Conservation (phyloP, 2,797 vertebrate species). For the Centroberyx gerrardi region DNA sequence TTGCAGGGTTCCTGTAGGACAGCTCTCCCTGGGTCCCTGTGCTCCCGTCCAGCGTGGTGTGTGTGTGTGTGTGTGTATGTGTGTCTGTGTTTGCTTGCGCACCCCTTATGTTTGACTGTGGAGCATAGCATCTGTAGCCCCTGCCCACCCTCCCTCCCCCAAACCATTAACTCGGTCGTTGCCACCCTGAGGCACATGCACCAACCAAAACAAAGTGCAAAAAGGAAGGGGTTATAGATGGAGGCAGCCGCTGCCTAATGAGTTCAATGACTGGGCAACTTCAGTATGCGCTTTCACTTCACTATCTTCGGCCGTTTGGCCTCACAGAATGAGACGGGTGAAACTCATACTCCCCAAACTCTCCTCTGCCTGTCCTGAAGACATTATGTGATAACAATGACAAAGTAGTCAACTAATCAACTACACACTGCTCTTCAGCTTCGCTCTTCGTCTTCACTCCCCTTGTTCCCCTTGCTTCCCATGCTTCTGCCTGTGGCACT, state of each 20-base stretch:
- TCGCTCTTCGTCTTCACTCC: background rate
- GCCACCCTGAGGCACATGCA: constrained; percentile 72
- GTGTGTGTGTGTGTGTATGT: constrained; percentile 32
- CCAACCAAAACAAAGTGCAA: constrained; percentile 62
- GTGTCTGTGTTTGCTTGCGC: constrained; percentile 21
- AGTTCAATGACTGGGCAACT: constrained; percentile 71
- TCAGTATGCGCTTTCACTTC: constrained; percentile 37
- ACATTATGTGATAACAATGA: constrained; percentile 40
- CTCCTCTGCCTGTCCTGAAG: constrained; percentile 31
- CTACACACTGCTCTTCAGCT: constrained; percentile 57
- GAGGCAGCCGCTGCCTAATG: constrained; percentile 79
- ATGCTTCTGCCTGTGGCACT: constrained; percentile 43
- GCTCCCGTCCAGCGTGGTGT: constrained; percentile 9
- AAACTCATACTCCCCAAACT: constrained; percentile 38
- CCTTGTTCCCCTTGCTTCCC: constrained; percentile 29
- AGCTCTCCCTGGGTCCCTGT: constrained; percentile 33
- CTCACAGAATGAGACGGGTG: constrained; percentile 33
- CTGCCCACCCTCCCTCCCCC: constrained; percentile 47
- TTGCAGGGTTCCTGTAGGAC: constrained; percentile 49
- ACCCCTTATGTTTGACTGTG: constrained; percentile 55
- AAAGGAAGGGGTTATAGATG: constrained; percentile 61
- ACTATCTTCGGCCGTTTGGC: constrained; percentile 66
- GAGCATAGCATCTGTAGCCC: constrained; percentile 72
- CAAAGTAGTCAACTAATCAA: constrained; percentile 38
- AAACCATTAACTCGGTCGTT: constrained; percentile 81